Evolutionary conservation across 2,797 vertebrate species (phyloP).

Genomic region (Melanotaenia nigrans): DNA sequence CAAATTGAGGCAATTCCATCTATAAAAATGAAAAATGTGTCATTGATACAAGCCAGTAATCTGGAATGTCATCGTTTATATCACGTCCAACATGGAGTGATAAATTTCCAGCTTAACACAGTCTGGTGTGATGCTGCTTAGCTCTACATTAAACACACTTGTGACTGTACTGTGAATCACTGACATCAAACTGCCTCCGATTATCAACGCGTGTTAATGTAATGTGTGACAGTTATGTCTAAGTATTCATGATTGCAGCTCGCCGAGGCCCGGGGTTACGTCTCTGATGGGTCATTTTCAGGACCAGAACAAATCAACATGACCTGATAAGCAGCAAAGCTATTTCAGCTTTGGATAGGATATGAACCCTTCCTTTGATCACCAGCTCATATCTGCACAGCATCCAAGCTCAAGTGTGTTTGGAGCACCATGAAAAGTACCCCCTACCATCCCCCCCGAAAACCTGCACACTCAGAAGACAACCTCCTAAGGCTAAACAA

Average conservation of each 20-base stretch:
- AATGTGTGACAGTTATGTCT: slow-evolving; percentile 12
- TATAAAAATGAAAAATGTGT: neutral
- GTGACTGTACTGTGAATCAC: slow-evolving; percentile 20
- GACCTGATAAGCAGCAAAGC: slow-evolving; percentile 28
- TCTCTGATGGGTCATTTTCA: slow-evolving; percentile 27
- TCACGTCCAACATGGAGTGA: neutral
- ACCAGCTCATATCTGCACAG: slow-evolving; percentile 25
- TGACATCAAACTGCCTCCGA: slow-evolving; percentile 10
- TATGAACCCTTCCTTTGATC: slow-evolving; percentile 45
- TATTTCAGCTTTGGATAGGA: slow-evolving; percentile 5
- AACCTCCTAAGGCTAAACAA: slow-evolving; percentile 44
- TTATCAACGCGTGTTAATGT: slow-evolving; percentile 1
- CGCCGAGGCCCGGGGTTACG: neutral
- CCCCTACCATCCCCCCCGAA: neutral
- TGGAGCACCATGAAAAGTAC: slow-evolving; percentile 18
- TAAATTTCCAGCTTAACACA: neutral
- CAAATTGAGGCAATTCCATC: neutral
- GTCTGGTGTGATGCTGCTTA: neutral
- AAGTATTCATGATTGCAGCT: slow-evolving; percentile 42
- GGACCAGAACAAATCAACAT: slow-evolving; percentile 33
- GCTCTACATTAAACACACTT: slow-evolving; percentile 11
- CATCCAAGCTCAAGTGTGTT: slow-evolving; percentile 16
- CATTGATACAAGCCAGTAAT: neutral
- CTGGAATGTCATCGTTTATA: neutral
- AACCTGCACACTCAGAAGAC: slow-evolving; percentile 11